Conservation (phyloP, 2,888 invertebrate genomes). For the Pedicia rivosa region DNA sequence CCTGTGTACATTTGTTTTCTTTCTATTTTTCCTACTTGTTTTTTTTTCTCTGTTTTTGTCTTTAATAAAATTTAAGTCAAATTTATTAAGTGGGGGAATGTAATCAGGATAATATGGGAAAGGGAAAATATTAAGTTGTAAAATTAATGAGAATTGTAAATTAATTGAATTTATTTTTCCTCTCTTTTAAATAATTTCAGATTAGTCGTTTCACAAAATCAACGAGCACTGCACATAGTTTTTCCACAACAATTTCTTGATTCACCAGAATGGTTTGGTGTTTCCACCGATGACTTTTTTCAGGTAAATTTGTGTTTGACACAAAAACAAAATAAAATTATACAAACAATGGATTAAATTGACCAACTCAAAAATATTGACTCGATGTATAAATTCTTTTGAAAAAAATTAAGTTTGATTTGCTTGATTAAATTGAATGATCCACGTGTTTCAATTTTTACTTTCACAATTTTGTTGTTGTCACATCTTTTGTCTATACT, state of each 20-base stretch:
- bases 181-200: too few relatives aligned
- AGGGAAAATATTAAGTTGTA: too few relatives aligned
- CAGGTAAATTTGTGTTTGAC: constrained; percentile 38
- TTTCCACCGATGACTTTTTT: constrained; percentile 71
- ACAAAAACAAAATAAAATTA: background rate
- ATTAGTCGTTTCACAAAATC: constrained; percentile 70
- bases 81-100: too few relatives aligned
- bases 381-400: too few relatives aligned
- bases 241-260: constrained; percentile 78
- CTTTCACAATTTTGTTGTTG: too few relatives aligned
- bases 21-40: background rate
- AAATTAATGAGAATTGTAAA: background rate
- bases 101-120: too few relatives aligned
- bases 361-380: background rate
- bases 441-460: too few relatives aligned
- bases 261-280: constrained; percentile 81
- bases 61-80: too few relatives aligned
- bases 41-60: background rate
- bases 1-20: constrained; percentile 5
- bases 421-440: too few relatives aligned
- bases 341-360: background rate
- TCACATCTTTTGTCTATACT: too few relatives aligned
- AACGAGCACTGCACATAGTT: constrained; percentile 69
- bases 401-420: too few relatives aligned
- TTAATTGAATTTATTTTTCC: constrained; percentile 1